Conservation (phyloP, 2,888 invertebrate genomes). For the Nemotelus pantherinus region DNA sequence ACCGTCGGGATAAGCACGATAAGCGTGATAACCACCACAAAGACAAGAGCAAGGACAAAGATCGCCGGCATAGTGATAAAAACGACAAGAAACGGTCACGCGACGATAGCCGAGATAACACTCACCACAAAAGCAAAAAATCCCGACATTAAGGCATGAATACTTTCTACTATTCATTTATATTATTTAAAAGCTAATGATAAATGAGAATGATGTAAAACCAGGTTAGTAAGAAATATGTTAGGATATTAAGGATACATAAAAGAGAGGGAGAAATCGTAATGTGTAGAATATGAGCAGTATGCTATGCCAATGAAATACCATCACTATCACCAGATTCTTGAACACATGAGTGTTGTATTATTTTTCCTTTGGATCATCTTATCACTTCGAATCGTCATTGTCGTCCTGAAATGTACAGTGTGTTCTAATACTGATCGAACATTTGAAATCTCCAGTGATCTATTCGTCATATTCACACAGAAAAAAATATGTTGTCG, state of each 20-base stretch:
- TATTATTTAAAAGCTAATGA: slow-evolving; percentile 2
- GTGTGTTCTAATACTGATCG: too few species aligned
- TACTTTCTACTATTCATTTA: background rate
- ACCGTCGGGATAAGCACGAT: slow-evolving; percentile 60
- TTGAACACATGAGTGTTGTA: too few species aligned
- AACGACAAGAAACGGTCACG: slow-evolving; percentile 76
- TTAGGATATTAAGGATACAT: slow-evolving; percentile 3
- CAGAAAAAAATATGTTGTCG: too few species aligned
- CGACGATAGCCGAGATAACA: slow-evolving; percentile 77
- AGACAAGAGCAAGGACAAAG: slow-evolving; percentile 47
- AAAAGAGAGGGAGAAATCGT: too few species aligned
- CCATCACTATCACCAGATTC: too few species aligned
- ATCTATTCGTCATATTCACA: too few species aligned
- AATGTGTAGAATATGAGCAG: too few species aligned
- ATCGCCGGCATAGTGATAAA: slow-evolving; percentile 48
- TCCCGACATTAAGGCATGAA: slow-evolving; percentile 65
- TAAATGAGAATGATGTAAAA: background rate
- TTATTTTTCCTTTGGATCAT: too few species aligned
- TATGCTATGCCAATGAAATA: too few species aligned
- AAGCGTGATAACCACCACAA: slow-evolving; percentile 49
- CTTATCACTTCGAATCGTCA: too few species aligned
- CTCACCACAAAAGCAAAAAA: slow-evolving; percentile 74
- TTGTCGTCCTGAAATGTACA: too few species aligned
- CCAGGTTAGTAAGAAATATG: background rate
- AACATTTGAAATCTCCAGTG: too few species aligned